Evolutionary conservation across 2,113 vertebrate genomes (phyloP), one percentile per base, ranked within the genome.

Genomic region (Reinhardtius hippoglossoides): DNA sequence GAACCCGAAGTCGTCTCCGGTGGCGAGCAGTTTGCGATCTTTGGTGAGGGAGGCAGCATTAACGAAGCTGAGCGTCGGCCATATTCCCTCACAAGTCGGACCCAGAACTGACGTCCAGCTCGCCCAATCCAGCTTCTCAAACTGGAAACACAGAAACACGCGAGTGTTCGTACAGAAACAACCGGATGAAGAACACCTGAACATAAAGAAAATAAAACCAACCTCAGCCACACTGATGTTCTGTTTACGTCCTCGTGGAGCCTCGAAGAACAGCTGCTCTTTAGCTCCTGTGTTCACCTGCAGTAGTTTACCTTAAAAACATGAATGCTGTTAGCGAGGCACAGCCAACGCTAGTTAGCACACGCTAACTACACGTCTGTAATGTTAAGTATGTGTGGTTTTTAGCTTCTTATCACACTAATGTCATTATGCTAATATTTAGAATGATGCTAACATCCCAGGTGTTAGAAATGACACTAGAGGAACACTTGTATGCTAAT

Each of bases 231-330:
- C 23, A 2, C 69, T 87, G 78, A 93, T 92, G 87, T 67, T 90
- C 64, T 91, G 92, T 46, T 37, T 71, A 1, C 87, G 82, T 85
- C 98, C 98, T 92, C 98, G 95, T 0, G 98, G 97, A 59, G 98
- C 97, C 94, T 99, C 98, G 81, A 97, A 99, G 94, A 99, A 99
- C 0, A 99, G 92, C 74, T 97, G 98, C 88, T 99, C 97, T 95
- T 97, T 98, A 86, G 96, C 96, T 88, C 97, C 97, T 5, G 98
- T 97, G 95, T 99, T 99, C 88, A 99, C 96, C 94, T 98, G 97
- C 86, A 99, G 83, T 84, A 99, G 94, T 88, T 98, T 99, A 75
- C 98, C 98, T 99, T 31, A 7, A 31, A 31, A 6, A 42, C 40
- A 42, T 10, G 13, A 10, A 42, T 12, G 40, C 37, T 42, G 40